A percentile compares a stretch with the other conserved stretches of the same genome.
Conservation (phyloP, 2,797 vertebrate genomes). For the Micrastur ruficollis region DNA sequence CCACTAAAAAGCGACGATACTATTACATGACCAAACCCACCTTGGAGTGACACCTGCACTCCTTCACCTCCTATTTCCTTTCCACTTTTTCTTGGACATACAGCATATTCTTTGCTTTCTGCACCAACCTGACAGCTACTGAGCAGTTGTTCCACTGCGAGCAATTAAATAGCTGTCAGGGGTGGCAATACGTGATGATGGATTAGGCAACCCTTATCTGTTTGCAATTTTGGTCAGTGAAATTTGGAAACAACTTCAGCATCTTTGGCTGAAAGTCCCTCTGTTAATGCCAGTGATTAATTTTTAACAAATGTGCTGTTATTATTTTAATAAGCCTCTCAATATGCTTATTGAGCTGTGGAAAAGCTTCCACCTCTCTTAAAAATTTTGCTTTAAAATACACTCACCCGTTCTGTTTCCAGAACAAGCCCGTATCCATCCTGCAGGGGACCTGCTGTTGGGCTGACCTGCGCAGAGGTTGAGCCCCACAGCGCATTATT, state of each 20-base stretch:
- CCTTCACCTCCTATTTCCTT: not conserved
- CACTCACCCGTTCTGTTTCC: not conserved
- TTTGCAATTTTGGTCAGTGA: not conserved
- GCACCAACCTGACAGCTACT: not conserved
- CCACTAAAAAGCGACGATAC: not conserved
- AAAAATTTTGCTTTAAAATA: not conserved
- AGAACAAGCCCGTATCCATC: not conserved
- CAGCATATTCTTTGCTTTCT: not conserved
- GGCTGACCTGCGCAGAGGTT: fast-evolving
- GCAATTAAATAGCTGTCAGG: slow-evolving; percentile 16
- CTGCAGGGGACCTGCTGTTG: not conserved
- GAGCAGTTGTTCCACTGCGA: not conserved
- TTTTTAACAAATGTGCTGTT: slow-evolving; percentile 33
- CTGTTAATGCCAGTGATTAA: not conserved
- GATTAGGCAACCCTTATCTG: not conserved
- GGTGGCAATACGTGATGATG: not conserved
- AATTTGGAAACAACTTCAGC: not conserved
- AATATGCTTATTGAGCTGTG: not conserved
- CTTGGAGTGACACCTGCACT: not conserved
- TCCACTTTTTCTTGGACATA: not conserved
- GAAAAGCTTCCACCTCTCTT: not conserved
- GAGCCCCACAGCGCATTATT: fast-evolving
- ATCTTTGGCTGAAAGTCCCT: slow-evolving; percentile 3
- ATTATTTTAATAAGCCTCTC: slow-evolving; percentile 32
- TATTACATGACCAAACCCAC: not conserved